Conservation (phyloP, 1,140 invertebrate species). For the Heliothis subflexa region DNA sequence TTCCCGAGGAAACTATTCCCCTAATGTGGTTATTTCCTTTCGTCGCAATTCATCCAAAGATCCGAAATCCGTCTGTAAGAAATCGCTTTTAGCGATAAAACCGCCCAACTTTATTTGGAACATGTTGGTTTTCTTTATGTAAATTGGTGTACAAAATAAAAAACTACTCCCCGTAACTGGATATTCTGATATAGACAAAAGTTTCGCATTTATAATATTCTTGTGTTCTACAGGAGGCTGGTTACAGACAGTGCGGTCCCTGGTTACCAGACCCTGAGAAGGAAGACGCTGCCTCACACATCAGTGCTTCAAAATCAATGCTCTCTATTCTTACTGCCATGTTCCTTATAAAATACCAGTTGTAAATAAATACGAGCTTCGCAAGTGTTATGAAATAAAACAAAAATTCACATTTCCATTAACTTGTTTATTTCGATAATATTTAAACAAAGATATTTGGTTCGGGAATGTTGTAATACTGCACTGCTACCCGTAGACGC, state of each 20-base stretch:
- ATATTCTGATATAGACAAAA: background rate
- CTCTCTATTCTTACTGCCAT: conserved; percentile 16
- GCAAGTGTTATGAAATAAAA: conserved; percentile 52
- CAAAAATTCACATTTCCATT: conserved; percentile 49
- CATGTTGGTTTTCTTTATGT: too few relatives aligned
- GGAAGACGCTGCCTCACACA: conserved; percentile 39
- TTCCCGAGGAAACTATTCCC: too few relatives aligned
- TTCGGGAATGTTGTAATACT: conserved; percentile 67
- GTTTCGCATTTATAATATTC: background rate
- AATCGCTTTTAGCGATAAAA: too few relatives aligned
- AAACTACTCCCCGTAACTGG: too few relatives aligned
- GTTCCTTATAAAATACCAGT: conserved; percentile 17
- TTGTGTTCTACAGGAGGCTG: conserved; percentile 66
- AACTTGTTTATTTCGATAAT: conserved; percentile 59
- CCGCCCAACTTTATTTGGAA: too few relatives aligned
- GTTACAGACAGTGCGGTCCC: conserved; percentile 76
- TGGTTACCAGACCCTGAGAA: conserved; percentile 73
- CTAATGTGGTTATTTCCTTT: too few relatives aligned
- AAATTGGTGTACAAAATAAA: too few relatives aligned
- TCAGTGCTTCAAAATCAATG: background rate
- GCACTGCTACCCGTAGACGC: conserved; percentile 39
- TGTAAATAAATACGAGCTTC: conserved; percentile 5
- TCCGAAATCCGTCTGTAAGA: too few relatives aligned
- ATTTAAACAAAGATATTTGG: conserved; percentile 61
- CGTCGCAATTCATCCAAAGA: too few relatives aligned